phyloP scores from a whole-genome alignment of 2,888 invertebrate species.

The Druceiella hillmani region DNA sequence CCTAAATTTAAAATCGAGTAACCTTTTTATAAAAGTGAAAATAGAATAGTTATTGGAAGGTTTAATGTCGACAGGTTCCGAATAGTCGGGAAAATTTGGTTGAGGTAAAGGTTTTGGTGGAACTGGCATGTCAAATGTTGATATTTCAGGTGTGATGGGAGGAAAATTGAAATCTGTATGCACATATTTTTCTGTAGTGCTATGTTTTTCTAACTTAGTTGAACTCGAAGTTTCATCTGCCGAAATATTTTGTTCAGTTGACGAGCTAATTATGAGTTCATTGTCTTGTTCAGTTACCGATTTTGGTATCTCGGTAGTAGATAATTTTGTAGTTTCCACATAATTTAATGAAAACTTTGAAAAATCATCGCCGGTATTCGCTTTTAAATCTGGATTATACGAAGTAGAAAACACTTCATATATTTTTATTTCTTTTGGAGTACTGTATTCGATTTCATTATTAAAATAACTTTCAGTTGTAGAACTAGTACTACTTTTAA shows the following conservation, averaged over 20 bases:
- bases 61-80: background rate
- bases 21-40: conserved; percentile 54
- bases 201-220: no score
- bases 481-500: no score
- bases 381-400: conserved; percentile 26
- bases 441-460: conserved; percentile 34
- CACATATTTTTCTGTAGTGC: no score
- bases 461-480: conserved; percentile 31
- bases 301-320: conserved; percentile 31
- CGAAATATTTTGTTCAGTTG: conserved; percentile 19
- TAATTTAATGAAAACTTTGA: conserved; percentile 27
- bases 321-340: conserved; percentile 22
- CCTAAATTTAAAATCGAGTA: conserved; percentile 63
- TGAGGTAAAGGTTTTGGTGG: background rate
- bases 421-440: conserved; percentile 38
- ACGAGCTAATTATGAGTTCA: conserved; percentile 35
- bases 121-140: background rate
- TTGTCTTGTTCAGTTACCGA: conserved; percentile 39
- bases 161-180: no score
- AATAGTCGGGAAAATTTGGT: background rate
- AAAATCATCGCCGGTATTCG: conserved; percentile 14
- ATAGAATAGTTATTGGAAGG: conserved; percentile 37
- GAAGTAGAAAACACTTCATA: conserved; percentile 39
- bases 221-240: background rate
- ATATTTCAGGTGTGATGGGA: conserved; percentile 1